Base-by-base conservation (phyloP, 2,888 invertebrate genomes). In the Harpalus rufipes region DNA sequence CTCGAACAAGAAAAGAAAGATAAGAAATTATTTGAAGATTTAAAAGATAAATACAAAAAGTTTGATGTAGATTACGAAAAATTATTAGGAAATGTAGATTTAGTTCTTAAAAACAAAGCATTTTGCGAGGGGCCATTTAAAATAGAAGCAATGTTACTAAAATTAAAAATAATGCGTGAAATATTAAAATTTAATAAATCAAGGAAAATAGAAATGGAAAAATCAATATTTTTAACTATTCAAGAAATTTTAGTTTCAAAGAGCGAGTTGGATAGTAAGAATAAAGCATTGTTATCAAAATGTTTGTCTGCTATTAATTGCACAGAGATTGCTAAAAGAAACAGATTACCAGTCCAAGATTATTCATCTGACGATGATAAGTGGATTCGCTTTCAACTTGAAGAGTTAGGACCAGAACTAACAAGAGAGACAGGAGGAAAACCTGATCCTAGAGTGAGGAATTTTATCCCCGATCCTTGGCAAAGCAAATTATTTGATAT, bases 391-490 rank as follows among this genome's bases (percentile, higher is more conserved):
- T 87, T 86, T 78, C 88, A 88, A 56, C 85, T 88, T 72, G 78
- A 85, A 59, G 80, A 87, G 68, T 79, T 87, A 59, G 87, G 87
- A 12, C 68, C 86, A 10, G 86, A 87, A 32, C 84, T 88, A 58
- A 82, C 85, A 25, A 81, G 86, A 63, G 82, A 85, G 12, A 84
- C 61, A 5, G 83, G 81, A 25, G 86, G 85, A 7, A 83, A 21
- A 21, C 86, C 85, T 41, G 87, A 87, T 84, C n/a, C 82, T 5
- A 81, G 86, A 82, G 86, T 85, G 39, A 65, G 81, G 10, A 87
- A 86, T 56, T 90, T 90, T 86, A 87, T 87, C 81, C 90, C 90
- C 4, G 90, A 90, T 87, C 89, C 88, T 10, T 90, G 90, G 90
- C 90, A 90, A 85, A 86, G 88, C 56, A 86, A 88, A 61, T 89